phyloP scores from a whole-genome alignment of 2,797 vertebrate genomes.

The Lagocephalus sceleratus region DNA sequence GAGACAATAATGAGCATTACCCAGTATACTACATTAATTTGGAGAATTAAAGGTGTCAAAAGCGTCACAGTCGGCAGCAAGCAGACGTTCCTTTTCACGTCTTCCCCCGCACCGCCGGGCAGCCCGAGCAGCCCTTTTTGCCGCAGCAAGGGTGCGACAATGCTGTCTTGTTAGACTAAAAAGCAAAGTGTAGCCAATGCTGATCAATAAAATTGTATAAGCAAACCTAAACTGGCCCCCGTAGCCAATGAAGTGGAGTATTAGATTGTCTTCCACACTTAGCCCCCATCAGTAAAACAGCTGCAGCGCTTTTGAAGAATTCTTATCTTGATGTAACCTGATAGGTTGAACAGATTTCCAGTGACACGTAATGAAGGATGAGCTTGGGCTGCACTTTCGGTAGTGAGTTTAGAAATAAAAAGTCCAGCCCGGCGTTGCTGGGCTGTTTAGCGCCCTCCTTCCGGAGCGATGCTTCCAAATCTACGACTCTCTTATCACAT shows the following conservation, averaged over 20 bases:
- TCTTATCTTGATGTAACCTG: constrained; percentile 48
- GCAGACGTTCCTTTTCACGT: constrained; percentile 12
- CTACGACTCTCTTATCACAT: no score
- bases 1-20: constrained; percentile 53
- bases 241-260: constrained; percentile 48
- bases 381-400: constrained; percentile 42
- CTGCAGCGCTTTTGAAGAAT: constrained; percentile 32
- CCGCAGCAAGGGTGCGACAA: constrained; percentile 29
- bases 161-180: constrained; percentile 34
- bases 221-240: constrained; percentile 46
- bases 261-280: constrained; percentile 40
- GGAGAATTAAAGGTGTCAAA: constrained; percentile 50
- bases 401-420: constrained; percentile 21
- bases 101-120: constrained; percentile 27
- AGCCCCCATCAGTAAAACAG: constrained; percentile 22
- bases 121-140: constrained; percentile 38
- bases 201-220: constrained; percentile 61
- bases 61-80: constrained; percentile 36
- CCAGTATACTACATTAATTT: constrained; percentile 49
- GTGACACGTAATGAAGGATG: constrained; percentile 28
- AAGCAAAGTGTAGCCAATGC: constrained; percentile 43
- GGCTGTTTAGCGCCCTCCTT: background rate
- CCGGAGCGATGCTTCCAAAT: background rate
- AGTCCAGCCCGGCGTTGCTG: background rate
- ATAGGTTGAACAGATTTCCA: constrained; percentile 32